These are phyloP conservation scores for Melipona quadrifasciata DNA, from an alignment of 1,140 invertebrate species.

Conservation along the genomic window DNA sequence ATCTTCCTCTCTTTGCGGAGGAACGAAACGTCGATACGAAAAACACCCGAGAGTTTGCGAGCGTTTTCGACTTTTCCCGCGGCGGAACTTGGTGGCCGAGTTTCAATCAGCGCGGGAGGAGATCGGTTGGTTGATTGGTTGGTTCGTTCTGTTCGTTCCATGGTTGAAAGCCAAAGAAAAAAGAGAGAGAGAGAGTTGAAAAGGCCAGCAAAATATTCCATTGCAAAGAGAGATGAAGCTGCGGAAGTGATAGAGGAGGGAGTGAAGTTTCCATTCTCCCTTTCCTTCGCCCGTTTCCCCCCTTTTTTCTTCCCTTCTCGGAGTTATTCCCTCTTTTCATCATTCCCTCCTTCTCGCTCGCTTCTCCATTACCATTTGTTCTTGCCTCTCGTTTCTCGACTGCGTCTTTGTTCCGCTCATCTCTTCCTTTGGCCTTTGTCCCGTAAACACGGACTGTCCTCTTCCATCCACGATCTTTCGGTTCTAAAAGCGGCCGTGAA, in stretches of 20 bases:
- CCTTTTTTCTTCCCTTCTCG: conserved; percentile 10
- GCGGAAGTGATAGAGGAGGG: background rate
- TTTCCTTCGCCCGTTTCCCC: conserved; percentile 6
- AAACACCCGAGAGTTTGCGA: conserved; percentile 45
- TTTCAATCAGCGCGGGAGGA: conserved; percentile 40
- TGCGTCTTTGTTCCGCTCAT: conserved; percentile 16
- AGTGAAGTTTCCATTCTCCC: conserved; percentile 19
- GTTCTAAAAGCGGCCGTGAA: conserved; percentile 1
- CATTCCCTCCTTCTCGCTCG: background rate
- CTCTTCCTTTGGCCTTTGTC: background rate
- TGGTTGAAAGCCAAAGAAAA: conserved; percentile 6
- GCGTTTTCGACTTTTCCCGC: conserved; percentile 55
- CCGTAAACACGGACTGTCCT: background rate
- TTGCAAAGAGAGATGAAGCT: conserved; percentile 47
- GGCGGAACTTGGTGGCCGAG: conserved; percentile 59
- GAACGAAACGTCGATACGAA: conserved; percentile 35
- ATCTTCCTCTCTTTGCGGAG: background rate
- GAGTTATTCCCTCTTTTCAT: conserved; percentile 18
- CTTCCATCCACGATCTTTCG: conserved; percentile 28
- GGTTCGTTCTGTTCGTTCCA: conserved; percentile 10
- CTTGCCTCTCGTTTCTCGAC: conserved; percentile 27
- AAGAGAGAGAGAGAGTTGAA: conserved; percentile 22
- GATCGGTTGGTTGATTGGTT: background rate
- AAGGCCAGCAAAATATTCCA: conserved; percentile 52
- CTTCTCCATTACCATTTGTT: conserved; percentile 26